Evolutionary conservation across 2,113 vertebrate genomes (phyloP).

Genomic region (Neogobius melanostomus): DNA sequence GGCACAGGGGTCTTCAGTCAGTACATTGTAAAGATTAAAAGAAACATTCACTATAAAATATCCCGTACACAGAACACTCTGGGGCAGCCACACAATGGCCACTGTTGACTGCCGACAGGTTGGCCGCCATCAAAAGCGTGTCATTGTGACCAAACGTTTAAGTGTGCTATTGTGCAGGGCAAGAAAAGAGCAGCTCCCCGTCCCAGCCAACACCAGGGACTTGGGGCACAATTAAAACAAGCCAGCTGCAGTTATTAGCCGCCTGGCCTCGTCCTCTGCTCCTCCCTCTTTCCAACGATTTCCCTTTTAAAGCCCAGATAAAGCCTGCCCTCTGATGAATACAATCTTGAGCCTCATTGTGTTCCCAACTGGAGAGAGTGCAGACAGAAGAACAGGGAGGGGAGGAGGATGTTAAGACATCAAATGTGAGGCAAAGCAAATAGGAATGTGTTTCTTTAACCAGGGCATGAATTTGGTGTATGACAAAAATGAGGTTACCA

Average conservation of each 20-base stretch:
- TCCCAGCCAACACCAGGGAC: conserved; percentile 52
- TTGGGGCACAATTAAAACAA: conserved; percentile 61
- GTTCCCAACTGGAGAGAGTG: conserved; percentile 40
- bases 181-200: conserved; percentile 44
- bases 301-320: conserved; percentile 49
- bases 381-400: conserved; percentile 23
- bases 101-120: conserved; percentile 51
- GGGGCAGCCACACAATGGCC: conserved; percentile 28
- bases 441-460: conserved; percentile 19
- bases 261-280: conserved; percentile 26
- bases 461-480: neutral
- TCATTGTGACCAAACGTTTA: conserved; percentile 36
- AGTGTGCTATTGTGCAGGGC: conserved; percentile 43
- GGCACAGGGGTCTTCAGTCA: conserved; percentile 33
- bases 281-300: conserved; percentile 7
- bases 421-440: conserved; percentile 17
- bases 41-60: conserved; percentile 23
- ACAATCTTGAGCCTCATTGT: conserved; percentile 30
- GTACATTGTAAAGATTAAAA: conserved; percentile 26
- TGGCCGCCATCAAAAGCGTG: conserved; percentile 34
- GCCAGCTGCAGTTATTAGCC: conserved; percentile 62
- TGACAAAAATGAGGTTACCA: neutral
- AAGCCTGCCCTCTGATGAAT: conserved; percentile 41
- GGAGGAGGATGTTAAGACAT: conserved; percentile 20
- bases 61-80: conserved; percentile 17